Percentiles rank a stretch among this genome's conserved stretches.
Evolutionary conservation across 1,140 invertebrate species (phyloP).

Genomic region (Drosophila simulans): DNA sequence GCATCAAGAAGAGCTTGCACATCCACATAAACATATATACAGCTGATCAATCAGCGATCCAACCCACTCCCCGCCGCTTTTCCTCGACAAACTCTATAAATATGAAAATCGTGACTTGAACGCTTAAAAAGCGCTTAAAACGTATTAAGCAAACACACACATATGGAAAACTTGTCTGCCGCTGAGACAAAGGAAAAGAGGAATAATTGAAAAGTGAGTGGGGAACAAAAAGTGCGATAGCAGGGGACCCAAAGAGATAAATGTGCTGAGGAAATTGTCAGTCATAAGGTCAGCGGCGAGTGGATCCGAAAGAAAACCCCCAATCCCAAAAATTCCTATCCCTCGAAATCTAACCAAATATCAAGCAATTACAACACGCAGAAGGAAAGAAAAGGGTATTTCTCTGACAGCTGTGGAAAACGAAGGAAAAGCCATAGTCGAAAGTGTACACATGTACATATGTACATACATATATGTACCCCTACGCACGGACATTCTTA

Average conservation of each 20-base stretch:
- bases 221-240: constrained; percentile 4
- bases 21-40: constrained; percentile 23
- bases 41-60: constrained; percentile 75
- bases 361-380: constrained; percentile 65
- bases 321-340: constrained; percentile 32
- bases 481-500: constrained; percentile 69
- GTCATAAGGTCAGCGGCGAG: constrained; percentile 70
- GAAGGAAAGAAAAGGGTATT: constrained; percentile 43
- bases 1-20: constrained; percentile 51
- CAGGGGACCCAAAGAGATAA: constrained; percentile 39
- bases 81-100: constrained; percentile 47
- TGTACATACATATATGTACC: constrained; percentile 13
- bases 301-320: constrained; percentile 38
- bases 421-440: constrained; percentile 12
- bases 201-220: constrained; percentile 74
- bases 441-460: not conserved
- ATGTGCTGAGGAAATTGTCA: constrained; percentile 77
- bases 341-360: constrained; percentile 47
- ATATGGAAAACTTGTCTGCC: constrained; percentile 77
- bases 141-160: constrained; percentile 76
- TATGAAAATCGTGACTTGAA: constrained; percentile 83
- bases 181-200: constrained; percentile 47
- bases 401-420: constrained; percentile 72
- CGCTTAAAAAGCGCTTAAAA: constrained; percentile 82
- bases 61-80: constrained; percentile 1